Conservation (phyloP, 2,888 invertebrate genomes). For the Epistrophella euchroma region DNA sequence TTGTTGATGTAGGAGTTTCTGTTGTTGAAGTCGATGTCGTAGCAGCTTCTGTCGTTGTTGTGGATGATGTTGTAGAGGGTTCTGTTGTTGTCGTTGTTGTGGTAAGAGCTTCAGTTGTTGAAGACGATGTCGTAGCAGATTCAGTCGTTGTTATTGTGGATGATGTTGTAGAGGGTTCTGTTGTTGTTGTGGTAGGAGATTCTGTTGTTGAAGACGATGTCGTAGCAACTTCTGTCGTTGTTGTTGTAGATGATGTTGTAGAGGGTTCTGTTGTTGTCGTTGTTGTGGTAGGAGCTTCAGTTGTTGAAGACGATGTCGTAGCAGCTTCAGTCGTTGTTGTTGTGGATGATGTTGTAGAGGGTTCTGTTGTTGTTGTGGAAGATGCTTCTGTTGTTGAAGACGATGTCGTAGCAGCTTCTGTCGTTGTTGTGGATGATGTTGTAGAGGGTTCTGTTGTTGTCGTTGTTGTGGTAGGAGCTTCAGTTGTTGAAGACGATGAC, state of each 20-base stretch:
- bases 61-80: neutral
- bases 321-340: neutral
- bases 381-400: neutral
- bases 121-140: neutral
- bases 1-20: neutral
- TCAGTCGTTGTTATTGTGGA: neutral
- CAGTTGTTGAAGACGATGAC: neutral
- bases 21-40: neutral
- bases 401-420: no score
- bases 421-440: neutral
- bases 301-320: neutral
- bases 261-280: neutral
- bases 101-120: no score
- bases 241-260: neutral
- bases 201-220: neutral
- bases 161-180: neutral
- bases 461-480: neutral
- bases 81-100: neutral
- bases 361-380: neutral
- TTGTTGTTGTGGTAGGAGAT: neutral
- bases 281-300: neutral
- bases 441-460: neutral
- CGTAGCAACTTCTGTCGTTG: neutral
- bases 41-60: neutral
- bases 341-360: neutral